Conservation (phyloP, 2,113 vertebrate genomes). For the Spilogale gracilis region DNA sequence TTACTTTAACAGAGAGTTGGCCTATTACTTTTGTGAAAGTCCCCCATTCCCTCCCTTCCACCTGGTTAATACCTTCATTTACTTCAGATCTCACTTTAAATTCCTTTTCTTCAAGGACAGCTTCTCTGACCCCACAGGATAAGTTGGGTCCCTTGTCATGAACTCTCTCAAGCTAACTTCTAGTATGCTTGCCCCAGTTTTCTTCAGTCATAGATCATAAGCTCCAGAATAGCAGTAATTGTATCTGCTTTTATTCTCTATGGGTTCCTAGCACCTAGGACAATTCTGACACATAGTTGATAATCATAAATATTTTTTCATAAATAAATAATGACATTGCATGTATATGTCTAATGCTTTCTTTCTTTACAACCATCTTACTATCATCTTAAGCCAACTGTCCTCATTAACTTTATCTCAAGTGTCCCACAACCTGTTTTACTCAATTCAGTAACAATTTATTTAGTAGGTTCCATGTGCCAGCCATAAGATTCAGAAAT, state of each 20-base stretch:
- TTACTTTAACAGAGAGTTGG: not conserved
- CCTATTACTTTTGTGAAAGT: not conserved
- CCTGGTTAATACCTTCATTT: not conserved
- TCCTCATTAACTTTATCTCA: not conserved
- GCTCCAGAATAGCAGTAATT: not conserved
- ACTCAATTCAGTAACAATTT: not conserved
- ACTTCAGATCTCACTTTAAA: not conserved
- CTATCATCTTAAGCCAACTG: not conserved
- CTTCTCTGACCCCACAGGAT: not conserved
- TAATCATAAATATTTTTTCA: not conserved
- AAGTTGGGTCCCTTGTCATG: not conserved
- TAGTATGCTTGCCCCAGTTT: not conserved
- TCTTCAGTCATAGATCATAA: not conserved
- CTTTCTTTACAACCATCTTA: slow-evolving; percentile 22
- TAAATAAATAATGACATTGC: not conserved
- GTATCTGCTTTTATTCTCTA: not conserved
- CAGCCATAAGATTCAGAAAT: not conserved
- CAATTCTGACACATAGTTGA: not conserved
- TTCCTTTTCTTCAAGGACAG: not conserved
- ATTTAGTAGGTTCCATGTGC: not conserved
- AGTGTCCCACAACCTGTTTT: not conserved
- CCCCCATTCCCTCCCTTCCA: not conserved
- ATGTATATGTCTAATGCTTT: not conserved
- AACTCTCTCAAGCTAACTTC: not conserved
- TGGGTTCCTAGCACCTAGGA: not conserved